Evolutionary conservation across 2,113 vertebrate genomes (phyloP), one percentile per base, ranked within the genome.

Genomic region (Microcebus griseorufus): DNA sequence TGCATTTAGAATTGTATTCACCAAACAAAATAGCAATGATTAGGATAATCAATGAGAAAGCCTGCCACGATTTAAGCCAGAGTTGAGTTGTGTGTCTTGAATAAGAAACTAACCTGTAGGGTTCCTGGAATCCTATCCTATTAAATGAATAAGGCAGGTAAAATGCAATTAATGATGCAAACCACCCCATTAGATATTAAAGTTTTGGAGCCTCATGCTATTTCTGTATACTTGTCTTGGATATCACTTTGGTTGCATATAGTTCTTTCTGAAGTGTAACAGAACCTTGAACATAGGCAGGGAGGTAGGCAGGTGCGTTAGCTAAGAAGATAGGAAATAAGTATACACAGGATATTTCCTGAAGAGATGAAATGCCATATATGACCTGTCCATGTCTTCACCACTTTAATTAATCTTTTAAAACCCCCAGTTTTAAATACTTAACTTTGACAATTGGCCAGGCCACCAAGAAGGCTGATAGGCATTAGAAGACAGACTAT

Each of bases 321-420:
- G 48, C 60, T 20, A 94, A 3, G 20, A 39, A 93, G 65, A 42
- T n/a, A 88, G 39, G 37, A 87, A 96, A 17, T 48, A 75, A 64
- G 65, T 58, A 81, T 80, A 78, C 53, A 91, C 25, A 82, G 76
- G 42, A 10, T 91, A 90, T 65, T 73, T 86, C 58, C 39, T 42
- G 55, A 79, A 94, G 23, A 75, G n/a, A 94, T 72, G 32, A 92
- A 97, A 95, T 79, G 23, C 12, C 27, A 20, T 69, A 79, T 64
- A 23, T 93, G 58, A 85, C 39, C 42, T 84, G 20, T 58, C 39
- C 60, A 84, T 25, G 9, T 83, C 60, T 53, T 95, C 12, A 92
- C 53, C 37, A 95, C 29, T 81, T 97, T 76, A 84, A 95, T 53
- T 88, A 18, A 90, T 48, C 25, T 93, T n/a, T 87, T 92, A 83